Base-by-base conservation (phyloP, 2,888 invertebrate species). In the Dryomyza anilis region DNA sequence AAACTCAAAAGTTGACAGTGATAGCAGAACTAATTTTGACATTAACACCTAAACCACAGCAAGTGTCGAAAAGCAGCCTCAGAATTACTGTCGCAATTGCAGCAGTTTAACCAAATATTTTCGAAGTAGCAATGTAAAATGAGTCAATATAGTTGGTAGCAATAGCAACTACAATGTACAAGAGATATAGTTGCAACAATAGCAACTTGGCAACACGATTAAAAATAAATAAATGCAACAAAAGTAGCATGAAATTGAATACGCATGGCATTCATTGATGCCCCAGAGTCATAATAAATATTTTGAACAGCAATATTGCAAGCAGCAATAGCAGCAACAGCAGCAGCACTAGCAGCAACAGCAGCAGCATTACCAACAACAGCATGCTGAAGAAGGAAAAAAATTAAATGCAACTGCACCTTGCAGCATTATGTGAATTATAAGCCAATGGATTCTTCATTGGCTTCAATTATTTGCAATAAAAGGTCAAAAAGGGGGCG, bases 261-360 rank as follows among this genome's bases (percentile, higher is more conserved):
- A 36, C 36, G 33, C 55, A 16, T 55, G 55, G 55, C 36, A 55
- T 55, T 55, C 55, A 55, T 23, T 55, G 10, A 23, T 36, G 55
- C 23, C 55, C 55, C 36, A 14, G 36, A 36, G 55, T 36, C 33
- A 33, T 12, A 33, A 19, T 16, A n/a, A n/a, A n/a, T n/a, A n/a
- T n/a, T n/a, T n/a, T n/a, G n/a, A n/a, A 12, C 55, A 2, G 30
- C 21, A 27, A n/a, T 21, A 55, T 36, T 55, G 55, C 55, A 55
- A 33, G 36, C 36, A 36, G 36, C 29, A 50, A 25, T 23, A 55
- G 36, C 30, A 7, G 16, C 12, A 30, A 33, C 21, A 16, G 30
- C 8, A 29, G 16, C 19, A 19, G 21, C 30, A 30, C 7, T 8
- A 4, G n/a, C n/a, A 30, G 14, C 16, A 6, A n/a, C 25, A 52